phyloP scores from a whole-genome alignment of 2,888 invertebrate species.

The Tanytarsus gracilentus region DNA sequence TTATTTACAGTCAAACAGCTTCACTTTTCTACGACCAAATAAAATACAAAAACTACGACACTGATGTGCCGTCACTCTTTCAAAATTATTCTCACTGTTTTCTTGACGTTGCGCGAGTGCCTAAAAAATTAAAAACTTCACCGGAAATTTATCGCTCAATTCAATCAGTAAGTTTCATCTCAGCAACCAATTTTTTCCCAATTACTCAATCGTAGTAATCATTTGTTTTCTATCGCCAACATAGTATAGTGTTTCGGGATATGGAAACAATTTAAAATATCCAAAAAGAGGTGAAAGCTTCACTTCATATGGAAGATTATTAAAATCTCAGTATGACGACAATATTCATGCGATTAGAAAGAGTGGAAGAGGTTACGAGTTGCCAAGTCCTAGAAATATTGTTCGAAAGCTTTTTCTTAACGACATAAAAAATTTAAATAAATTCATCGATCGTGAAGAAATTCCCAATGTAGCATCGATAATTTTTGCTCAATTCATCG shows the following conservation, averaged over 20 bases:
- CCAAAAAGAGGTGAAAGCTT: slow-evolving; percentile 31
- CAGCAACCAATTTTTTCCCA: no score
- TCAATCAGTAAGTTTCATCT: no score
- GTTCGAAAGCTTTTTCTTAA: slow-evolving; percentile 17
- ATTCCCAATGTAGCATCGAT: slow-evolving; percentile 32
- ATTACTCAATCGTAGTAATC: no score
- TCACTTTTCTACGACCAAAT: slow-evolving; percentile 20
- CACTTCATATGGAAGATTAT: slow-evolving; percentile 29
- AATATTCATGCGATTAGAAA: slow-evolving; percentile 15
- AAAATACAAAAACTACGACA: background rate
- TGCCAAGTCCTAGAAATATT: slow-evolving; percentile 23
- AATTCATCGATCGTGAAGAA: background rate
- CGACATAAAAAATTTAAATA: background rate
- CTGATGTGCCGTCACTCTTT: background rate
- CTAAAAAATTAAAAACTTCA: background rate
- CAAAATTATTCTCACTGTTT: slow-evolving; percentile 23
- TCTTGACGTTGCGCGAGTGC: background rate
- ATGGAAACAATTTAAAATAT: slow-evolving; percentile 32
- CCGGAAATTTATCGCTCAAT: slow-evolving; percentile 30
- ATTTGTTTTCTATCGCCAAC: no score
- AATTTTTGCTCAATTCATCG: slow-evolving; percentile 46
- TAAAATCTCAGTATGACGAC: slow-evolving; percentile 30
- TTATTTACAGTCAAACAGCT: slow-evolving; percentile 9
- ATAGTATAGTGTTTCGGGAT: no score
- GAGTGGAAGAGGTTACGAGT: slow-evolving; percentile 14